phyloP scores from a whole-genome alignment of 2,113 vertebrate genomes.

The Halichoerus grypus region DNA sequence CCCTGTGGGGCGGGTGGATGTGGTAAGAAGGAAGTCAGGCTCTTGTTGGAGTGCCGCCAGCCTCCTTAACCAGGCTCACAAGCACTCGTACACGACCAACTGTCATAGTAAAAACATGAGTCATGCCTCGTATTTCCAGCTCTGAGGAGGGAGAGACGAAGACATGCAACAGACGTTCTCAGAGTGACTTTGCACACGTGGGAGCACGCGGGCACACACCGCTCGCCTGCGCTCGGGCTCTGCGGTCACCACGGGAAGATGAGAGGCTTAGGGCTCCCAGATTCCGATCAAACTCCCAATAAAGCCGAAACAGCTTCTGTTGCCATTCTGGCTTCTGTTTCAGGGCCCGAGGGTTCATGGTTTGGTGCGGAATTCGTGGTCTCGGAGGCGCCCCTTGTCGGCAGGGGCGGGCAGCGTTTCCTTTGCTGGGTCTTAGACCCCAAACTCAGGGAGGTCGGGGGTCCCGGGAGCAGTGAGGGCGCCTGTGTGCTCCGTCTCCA shows the following conservation, averaged over 20 bases:
- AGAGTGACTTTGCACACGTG: neutral
- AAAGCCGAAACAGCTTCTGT: neutral
- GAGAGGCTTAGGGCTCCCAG: neutral
- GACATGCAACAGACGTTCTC: neutral
- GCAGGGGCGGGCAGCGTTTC: neutral
- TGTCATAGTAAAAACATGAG: neutral
- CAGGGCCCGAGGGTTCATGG: neutral
- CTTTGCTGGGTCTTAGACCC: neutral
- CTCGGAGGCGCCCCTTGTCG: neutral
- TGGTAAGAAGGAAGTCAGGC: neutral
- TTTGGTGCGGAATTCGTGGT: neutral
- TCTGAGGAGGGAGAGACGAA: neutral
- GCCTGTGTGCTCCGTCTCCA: neutral
- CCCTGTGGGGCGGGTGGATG: neutral
- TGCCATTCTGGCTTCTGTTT: neutral
- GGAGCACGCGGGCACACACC: neutral
- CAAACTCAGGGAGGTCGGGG: no score
- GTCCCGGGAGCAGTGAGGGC: rapidly evolving
- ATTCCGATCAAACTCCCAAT: neutral
- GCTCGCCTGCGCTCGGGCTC: neutral
- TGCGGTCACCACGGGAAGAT: neutral
- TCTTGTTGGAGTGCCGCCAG: neutral
- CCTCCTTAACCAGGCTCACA: no score
- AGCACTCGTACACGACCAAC: rapidly evolving
- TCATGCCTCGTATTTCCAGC: neutral